These are phyloP conservation scores for Platichthys stellatus DNA, from an alignment of 2,113 vertebrate species.

Conservation along the genomic window DNA sequence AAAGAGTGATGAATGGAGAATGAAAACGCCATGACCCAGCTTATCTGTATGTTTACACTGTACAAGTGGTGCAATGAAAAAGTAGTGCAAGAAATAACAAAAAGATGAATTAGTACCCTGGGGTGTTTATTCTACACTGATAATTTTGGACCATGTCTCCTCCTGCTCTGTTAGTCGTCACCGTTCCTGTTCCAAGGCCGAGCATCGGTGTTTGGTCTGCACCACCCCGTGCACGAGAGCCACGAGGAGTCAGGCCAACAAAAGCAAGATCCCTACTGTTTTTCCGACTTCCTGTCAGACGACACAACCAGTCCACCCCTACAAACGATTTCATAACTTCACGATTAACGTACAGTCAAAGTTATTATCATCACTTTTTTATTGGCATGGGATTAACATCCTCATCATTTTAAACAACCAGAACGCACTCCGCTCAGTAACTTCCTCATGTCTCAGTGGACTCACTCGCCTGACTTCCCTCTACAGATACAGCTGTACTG, in stretches of 20 bases:
- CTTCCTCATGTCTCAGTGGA: constrained; percentile 51
- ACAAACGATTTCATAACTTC: too few species aligned
- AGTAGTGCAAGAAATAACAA: too few species aligned
- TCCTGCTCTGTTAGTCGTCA: not conserved
- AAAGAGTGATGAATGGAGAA: too few species aligned
- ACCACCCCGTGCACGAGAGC: too few species aligned
- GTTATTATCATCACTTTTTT: not conserved
- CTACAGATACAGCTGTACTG: constrained; percentile 22
- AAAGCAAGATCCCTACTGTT: too few species aligned
- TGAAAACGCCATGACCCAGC: not conserved
- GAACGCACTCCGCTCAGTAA: constrained; percentile 33
- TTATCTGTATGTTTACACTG: too few species aligned
- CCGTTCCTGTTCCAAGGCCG: constrained; percentile 6
- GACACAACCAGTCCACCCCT: too few species aligned
- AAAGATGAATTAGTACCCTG: not conserved
- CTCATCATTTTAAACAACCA: not conserved
- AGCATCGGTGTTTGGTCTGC: not conserved
- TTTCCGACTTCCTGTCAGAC: too few species aligned
- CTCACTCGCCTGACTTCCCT: constrained; percentile 55
- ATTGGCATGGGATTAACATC: not conserved
- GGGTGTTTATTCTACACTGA: not conserved
- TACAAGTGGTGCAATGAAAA: too few species aligned
- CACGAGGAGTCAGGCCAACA: too few species aligned
- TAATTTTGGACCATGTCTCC: not conserved
- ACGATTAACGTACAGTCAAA: too few species aligned